Percentiles rank a stretch among this genome's conserved stretches.
phyloP scores from a whole-genome alignment of 2,113 vertebrate species.

The Triplophysa tibetana region DNA sequence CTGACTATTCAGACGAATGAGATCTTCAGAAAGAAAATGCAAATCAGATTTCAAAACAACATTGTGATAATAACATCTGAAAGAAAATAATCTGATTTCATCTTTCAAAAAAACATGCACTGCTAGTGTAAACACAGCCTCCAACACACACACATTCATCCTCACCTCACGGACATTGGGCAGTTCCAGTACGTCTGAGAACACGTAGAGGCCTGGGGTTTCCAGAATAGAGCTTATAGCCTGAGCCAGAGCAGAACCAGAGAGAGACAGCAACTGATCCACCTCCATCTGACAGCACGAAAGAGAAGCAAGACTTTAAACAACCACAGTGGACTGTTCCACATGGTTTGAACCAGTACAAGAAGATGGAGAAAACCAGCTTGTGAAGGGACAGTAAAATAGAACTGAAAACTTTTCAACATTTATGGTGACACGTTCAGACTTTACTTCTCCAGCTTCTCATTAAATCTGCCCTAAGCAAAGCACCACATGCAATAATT shows the following conservation, averaged over 20 bases:
- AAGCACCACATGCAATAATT: not conserved
- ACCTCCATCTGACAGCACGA: slow-evolving; percentile 74
- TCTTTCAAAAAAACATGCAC: too few species aligned
- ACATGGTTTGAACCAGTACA: not conserved
- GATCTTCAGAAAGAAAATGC: too few species aligned
- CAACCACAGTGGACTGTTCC: not conserved
- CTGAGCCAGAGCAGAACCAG: slow-evolving; percentile 75
- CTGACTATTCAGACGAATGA: too few species aligned
- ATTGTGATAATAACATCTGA: too few species aligned
- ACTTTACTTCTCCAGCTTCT: not conserved
- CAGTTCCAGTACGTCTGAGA: slow-evolving; percentile 78
- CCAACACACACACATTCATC: not conserved
- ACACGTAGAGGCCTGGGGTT: slow-evolving; percentile 80
- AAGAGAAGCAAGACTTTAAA: slow-evolving; percentile 39
- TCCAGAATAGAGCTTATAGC: slow-evolving; percentile 78
- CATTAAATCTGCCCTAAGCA: not conserved
- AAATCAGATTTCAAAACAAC: too few species aligned
- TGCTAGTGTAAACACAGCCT: too few species aligned
- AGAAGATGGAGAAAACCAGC: slow-evolving; percentile 46
- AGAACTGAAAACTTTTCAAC: not conserved
- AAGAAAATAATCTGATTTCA: too few species aligned
- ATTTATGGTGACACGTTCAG: not conserved
- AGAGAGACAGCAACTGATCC: slow-evolving; percentile 79
- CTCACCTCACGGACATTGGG: slow-evolving; percentile 76
- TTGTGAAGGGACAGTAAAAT: not conserved